Base-by-base conservation (phyloP, 1,140 invertebrate genomes). In the Drosophila bocki region DNA sequence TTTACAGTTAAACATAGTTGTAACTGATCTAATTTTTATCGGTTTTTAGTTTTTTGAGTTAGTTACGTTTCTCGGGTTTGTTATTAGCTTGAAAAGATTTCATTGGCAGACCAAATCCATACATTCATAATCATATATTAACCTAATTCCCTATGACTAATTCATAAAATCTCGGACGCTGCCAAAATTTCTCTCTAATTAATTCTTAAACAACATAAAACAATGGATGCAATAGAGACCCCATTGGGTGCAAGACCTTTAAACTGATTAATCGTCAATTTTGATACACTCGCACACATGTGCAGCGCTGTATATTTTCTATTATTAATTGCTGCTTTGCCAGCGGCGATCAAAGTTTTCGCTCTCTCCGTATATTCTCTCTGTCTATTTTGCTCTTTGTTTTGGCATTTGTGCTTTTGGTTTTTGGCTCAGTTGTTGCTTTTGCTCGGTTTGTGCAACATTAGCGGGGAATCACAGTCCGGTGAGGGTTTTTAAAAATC, bases 241-340 rank as follows among this genome's bases (percentile, higher is more conserved):
- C 13, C 35, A 56, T 56, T 37, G 39, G 42, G 39, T 62, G 57
- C 51, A 41, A 75, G 80, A 88, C 80, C 83, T 87, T 87, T 88
- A 78, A 84, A 67, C 84, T 60, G 68, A 84, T 87, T 87, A 86
- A 88, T 86, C 84, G 84, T 50, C 59, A 77, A 79, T 76, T 68
- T 78, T 67, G 65, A 61, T 68, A 59, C 78, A 64, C 47, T 48
- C 47, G 35, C 44, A 77, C 74, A 77, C 70, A 48, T 41, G 17
- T 32, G 39, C 42, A 76, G 45, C 42, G 42, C 29, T 41, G 47
- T 67, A 50, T 76, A 50, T 78, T 69, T 60, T 78, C 77, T 83
- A 69, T 62, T 79, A 65, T 64, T 81, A 59, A 59, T 56, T 72
- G 59, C 41, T 61, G 44, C 70, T 54, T 54, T 54, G 35, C 53